phyloP scores from a whole-genome alignment of 2,888 invertebrate genomes.

The Smittia sp. region DNA sequence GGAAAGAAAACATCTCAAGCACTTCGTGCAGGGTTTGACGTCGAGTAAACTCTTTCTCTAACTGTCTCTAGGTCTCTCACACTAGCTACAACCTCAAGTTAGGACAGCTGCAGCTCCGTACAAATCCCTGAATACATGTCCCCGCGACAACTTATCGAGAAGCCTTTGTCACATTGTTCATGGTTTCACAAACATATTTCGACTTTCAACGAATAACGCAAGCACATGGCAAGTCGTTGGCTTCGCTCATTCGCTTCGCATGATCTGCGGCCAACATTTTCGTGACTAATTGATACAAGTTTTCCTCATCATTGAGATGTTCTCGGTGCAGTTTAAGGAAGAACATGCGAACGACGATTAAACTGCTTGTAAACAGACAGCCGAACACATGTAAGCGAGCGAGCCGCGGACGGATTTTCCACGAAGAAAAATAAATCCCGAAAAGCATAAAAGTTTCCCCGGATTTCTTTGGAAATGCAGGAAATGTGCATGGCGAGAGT shows the following conservation, averaged over 20 bases:
- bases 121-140: too few species aligned
- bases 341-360: neutral
- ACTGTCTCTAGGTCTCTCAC: too few species aligned
- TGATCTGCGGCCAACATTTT: neutral
- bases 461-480: conserved; percentile 1
- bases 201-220: neutral
- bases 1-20: neutral
- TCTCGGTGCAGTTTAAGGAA: too few species aligned
- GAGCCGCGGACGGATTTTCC: neutral
- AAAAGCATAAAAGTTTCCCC: neutral
- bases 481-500: neutral
- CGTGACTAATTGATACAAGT: neutral
- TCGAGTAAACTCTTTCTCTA: neutral
- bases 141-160: neutral
- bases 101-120: too few species aligned
- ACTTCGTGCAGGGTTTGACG: neutral
- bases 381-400: neutral
- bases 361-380: neutral
- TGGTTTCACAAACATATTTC: neutral
- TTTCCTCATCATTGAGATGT: neutral
- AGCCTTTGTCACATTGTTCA: neutral
- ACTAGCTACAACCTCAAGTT: too few species aligned
- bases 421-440: conserved; percentile 1
- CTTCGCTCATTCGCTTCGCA: neutral
- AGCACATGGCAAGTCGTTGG: neutral